phyloP scores from a whole-genome alignment of 1,140 invertebrate species.

The Bombus pascuorum region DNA sequence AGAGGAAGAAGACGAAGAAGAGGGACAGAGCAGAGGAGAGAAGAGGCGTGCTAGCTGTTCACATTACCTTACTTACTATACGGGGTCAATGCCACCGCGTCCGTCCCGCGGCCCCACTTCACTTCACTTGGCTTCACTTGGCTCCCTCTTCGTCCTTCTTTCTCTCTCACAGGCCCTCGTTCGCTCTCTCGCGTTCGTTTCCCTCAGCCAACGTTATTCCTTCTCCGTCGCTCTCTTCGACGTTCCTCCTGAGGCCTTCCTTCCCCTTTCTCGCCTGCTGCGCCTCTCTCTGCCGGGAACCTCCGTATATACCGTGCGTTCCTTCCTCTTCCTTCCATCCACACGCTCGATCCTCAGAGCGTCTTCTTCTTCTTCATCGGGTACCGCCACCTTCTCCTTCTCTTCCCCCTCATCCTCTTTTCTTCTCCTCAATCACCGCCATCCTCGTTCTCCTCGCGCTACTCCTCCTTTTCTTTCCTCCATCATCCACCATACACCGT shows the following conservation, averaged over 20 bases:
- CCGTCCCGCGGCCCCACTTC: constrained; percentile 75
- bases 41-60: constrained; percentile 73
- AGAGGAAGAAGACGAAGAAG: constrained; percentile 6
- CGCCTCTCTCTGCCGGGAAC: background rate
- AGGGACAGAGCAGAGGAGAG: background rate
- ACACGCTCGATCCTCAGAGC: constrained; percentile 24
- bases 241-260: constrained; percentile 41
- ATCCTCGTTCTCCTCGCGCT: background rate
- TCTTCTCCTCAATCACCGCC: constrained; percentile 23
- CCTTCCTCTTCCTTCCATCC: constrained; percentile 51
- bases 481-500: constrained; percentile 2
- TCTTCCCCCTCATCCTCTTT: constrained; percentile 37
- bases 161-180: constrained; percentile 46
- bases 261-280: constrained; percentile 23
- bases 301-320: constrained; percentile 30
- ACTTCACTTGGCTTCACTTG: constrained; percentile 72
- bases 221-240: constrained; percentile 9
- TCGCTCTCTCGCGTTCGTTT: constrained; percentile 30
- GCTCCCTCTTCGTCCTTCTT: constrained; percentile 48
- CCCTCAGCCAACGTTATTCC: constrained; percentile 22
- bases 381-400: background rate
- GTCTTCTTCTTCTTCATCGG: constrained; percentile 25
- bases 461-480: constrained; percentile 31
- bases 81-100: constrained; percentile 78
- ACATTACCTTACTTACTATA: constrained; percentile 78